Conservation (phyloP, 2,113 vertebrate species). For the Syngnathus scovelli region DNA sequence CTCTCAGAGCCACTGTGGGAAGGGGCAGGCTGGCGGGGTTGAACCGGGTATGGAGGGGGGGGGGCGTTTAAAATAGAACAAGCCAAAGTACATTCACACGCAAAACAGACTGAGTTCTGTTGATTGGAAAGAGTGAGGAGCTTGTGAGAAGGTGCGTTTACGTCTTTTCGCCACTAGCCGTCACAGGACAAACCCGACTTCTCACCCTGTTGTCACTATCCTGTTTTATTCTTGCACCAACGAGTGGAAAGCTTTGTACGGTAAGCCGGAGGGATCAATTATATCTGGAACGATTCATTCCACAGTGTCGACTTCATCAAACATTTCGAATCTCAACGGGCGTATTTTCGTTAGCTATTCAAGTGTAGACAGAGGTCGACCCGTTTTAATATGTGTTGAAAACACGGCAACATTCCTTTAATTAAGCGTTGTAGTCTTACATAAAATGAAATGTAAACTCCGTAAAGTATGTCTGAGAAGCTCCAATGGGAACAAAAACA, state of each 20-base stretch:
- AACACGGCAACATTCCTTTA: background rate
- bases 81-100: slow-evolving; percentile 68
- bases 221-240: slow-evolving; percentile 48
- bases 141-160: slow-evolving; percentile 68
- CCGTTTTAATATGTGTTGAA: background rate
- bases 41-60: slow-evolving; percentile 47
- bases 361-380: background rate
- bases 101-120: slow-evolving; percentile 74
- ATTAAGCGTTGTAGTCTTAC: background rate
- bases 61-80: slow-evolving; percentile 74
- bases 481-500: background rate
- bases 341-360: background rate
- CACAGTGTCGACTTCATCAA: background rate
- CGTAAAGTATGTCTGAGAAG: background rate
- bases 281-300: background rate
- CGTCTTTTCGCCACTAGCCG: slow-evolving; percentile 61
- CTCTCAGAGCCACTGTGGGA: slow-evolving; percentile 33
- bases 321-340: background rate
- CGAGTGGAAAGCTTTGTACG: slow-evolving; percentile 44
- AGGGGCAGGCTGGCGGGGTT: slow-evolving; percentile 38
- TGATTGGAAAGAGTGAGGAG: slow-evolving; percentile 73
- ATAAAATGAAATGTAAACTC: background rate
- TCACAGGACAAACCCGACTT: slow-evolving; percentile 55
- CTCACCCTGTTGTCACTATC: slow-evolving; percentile 53
- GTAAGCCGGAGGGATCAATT: background rate